These are phyloP conservation scores for Sternotherus odoratus DNA, from an alignment of 2,797 vertebrate species.

Conservation along the genomic window DNA sequence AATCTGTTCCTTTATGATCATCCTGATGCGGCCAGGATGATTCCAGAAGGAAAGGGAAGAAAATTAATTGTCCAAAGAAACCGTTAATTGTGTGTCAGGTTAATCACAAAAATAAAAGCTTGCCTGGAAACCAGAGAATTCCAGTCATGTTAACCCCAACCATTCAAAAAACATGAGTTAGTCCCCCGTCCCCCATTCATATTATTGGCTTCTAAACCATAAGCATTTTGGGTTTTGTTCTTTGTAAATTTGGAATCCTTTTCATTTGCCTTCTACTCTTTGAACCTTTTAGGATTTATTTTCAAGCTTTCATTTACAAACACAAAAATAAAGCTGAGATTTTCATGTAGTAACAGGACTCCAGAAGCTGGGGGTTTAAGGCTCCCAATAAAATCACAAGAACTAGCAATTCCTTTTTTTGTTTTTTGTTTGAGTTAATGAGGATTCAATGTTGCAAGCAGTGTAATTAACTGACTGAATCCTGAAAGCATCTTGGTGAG, in stretches of 20 bases:
- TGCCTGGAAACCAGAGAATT: not conserved
- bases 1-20: not conserved
- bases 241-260: not conserved
- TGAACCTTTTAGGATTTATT: not conserved
- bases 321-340: not conserved
- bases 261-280: not conserved
- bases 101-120: not conserved
- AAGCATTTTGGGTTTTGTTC: not conserved
- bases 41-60: conserved; percentile 24
- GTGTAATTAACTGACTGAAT: not conserved
- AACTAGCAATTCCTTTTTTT: not conserved
- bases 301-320: not conserved
- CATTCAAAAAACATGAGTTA: not conserved
- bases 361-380: not conserved
- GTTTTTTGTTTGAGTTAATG: not conserved
- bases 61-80: conserved; percentile 21
- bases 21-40: not conserved
- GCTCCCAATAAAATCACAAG: not conserved
- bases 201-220: not conserved
- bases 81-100: not conserved
- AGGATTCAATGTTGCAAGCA: not conserved
- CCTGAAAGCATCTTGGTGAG: not conserved
- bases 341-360: not conserved
- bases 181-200: not conserved
- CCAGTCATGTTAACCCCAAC: not conserved